Conservation (phyloP, 2,888 invertebrate genomes). For the Octonoba sinensis region DNA sequence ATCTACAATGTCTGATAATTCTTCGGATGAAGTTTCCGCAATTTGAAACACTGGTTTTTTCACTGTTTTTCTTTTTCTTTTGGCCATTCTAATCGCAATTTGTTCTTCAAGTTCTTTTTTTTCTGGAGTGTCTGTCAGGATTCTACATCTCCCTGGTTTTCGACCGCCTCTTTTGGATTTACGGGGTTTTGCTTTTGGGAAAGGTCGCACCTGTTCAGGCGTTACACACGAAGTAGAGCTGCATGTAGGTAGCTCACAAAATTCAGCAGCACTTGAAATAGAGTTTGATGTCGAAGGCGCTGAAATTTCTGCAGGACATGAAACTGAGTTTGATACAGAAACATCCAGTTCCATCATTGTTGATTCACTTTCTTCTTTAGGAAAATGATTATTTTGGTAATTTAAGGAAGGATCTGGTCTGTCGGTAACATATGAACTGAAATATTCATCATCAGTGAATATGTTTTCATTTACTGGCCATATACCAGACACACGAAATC, state of each 20-base stretch:
- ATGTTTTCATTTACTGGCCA: constrained; percentile 31
- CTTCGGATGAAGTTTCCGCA: too few species aligned
- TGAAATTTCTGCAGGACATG: constrained; percentile 15
- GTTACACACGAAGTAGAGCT: constrained; percentile 13
- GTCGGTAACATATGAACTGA: constrained; percentile 22
- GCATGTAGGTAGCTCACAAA: constrained; percentile 1
- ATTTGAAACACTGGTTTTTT: constrained; percentile 2
- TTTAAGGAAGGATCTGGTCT: constrained; percentile 2
- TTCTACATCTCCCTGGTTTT: constrained; percentile 27
- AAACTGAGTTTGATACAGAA: constrained; percentile 6
- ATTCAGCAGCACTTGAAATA: constrained; percentile 11
- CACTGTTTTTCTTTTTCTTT: constrained; percentile 15
- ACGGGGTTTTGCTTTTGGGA: constrained; percentile 26
- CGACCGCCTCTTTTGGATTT: constrained; percentile 18
- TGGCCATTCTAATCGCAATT: constrained; percentile 19
- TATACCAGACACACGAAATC: constrained; percentile 25
- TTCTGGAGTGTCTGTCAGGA: constrained; percentile 26
- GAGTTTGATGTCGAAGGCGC: background rate
- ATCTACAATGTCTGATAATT: too few species aligned
- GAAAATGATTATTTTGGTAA: constrained; percentile 1
- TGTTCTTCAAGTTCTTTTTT: constrained; percentile 28
- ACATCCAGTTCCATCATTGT: constrained; percentile 3
- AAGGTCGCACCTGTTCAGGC: constrained; percentile 30
- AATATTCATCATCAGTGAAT: constrained; percentile 43
- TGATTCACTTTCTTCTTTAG: background rate